Evolutionary conservation across 1,140 invertebrate species (phyloP), one percentile per base, ranked within the genome.

Genomic region (Stratiolaelaps scimitus): DNA sequence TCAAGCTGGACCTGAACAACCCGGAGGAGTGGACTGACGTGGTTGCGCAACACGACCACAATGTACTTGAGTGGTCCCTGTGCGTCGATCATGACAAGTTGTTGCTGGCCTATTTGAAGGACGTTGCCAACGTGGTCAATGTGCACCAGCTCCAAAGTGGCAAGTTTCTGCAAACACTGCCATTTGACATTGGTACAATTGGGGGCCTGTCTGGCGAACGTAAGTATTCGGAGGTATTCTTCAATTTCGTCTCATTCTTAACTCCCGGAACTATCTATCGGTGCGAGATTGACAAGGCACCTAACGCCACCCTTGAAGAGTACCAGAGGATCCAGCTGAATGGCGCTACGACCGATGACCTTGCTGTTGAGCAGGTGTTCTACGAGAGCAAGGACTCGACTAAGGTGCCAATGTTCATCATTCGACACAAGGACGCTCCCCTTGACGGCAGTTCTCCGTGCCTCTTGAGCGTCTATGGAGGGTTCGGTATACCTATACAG

Each of bases 381-480:
- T 98, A 95, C 75, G 72, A 80, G 1, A 92, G 90, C 75, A 94
- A 92, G 78, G 94, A 98, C 79, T 89, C 88, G 65, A 95, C 92
- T 0, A 86, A 87, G 77, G 82, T 98, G 70, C 95, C 95, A 2
- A 98, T 98, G 94, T 99, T 96, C 76, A 85, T 98, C 69, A 83
- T 96, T 30, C 83, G 84, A 69, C 85, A 83, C 73, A 88, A 89
- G 77, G 85, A 86, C 76, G 73, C 73, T 43, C 20, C 2, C 7
- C 71, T 73, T 66, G 83, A 91, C 78, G 85, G 85, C 30, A 80
- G 78, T 46, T 85, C 82, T 75, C 88, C 85, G 28, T 86, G 84
- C 67, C 77, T 96, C 15, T 76, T 98, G 19, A 97, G 97, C 77
- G 95, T 92, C 20, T 99, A 98, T 78, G 95, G 94, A 45, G 94